Evolutionary conservation across 2,797 vertebrate genomes (phyloP).

Genomic region (Gobio occitaniae): DNA sequence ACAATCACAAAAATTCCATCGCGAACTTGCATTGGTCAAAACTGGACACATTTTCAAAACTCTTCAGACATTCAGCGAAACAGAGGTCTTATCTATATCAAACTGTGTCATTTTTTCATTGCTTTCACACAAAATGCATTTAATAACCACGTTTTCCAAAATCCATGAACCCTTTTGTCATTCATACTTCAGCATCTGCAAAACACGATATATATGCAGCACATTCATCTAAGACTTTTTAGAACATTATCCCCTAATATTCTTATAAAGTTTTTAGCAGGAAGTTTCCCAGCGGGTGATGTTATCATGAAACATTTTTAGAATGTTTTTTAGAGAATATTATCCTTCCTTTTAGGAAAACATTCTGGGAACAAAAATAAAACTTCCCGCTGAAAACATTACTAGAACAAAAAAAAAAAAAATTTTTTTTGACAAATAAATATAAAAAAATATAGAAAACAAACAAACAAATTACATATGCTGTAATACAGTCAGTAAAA

Average conservation of each 20-base stretch:
- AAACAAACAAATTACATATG: not conserved
- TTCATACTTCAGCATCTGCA: no score
- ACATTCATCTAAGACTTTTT: not conserved
- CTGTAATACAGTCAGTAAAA: not conserved
- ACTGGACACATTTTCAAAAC: not conserved
- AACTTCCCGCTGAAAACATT: not conserved
- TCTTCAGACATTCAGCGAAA: not conserved
- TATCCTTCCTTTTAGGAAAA: not conserved
- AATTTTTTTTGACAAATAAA: no score
- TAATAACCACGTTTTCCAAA: not conserved
- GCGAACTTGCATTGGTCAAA: not conserved
- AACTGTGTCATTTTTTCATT: not conserved
- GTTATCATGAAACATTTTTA: not conserved
- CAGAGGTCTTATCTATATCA: not conserved
- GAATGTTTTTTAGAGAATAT: not conserved
- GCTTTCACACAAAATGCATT: not conserved
- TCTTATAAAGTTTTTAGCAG: not conserved
- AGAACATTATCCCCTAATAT: not conserved
- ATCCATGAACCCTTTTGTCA: no score
- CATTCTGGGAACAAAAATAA: not conserved
- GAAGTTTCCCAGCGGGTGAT: not conserved
- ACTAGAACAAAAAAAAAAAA: no score
- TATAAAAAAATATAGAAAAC: not conserved
- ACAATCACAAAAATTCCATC: not conserved
- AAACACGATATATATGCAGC: no score